These are phyloP conservation scores for Antigone vipio DNA, from an alignment of 2,113 vertebrate genomes.

Conservation along the genomic window DNA sequence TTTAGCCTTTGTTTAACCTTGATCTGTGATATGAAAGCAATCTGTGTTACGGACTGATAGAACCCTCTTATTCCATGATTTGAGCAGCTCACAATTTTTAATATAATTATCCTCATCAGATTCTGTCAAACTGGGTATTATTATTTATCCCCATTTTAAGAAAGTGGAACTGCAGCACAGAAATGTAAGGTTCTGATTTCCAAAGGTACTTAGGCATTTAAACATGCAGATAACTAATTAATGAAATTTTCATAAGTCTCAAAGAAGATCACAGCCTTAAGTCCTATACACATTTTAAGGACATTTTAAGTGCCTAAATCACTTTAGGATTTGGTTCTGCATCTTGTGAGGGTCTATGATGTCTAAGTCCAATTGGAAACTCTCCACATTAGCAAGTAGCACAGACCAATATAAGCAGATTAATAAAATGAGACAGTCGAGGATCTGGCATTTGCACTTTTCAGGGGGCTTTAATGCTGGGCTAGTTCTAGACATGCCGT, in stretches of 20 bases:
- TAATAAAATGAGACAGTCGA: not conserved
- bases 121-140: not conserved
- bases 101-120: slow-evolving; percentile 16
- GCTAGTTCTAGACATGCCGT: not conserved
- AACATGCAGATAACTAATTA: not conserved
- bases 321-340: not conserved
- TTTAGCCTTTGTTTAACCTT: slow-evolving; percentile 68
- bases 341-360: not conserved
- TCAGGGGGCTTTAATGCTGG: not conserved
- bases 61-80: not conserved
- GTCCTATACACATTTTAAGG: not conserved
- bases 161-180: not conserved
- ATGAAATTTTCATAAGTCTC: not conserved
- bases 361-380: not conserved
- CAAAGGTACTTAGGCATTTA: not conserved
- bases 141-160: slow-evolving; percentile 11
- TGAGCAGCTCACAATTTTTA: not conserved
- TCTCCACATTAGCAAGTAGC: not conserved
- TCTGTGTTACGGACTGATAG: not conserved
- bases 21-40: slow-evolving; percentile 43
- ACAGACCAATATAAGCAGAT: not conserved
- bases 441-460: not conserved
- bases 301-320: not conserved
- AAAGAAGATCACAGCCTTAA: not conserved
- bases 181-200: not conserved